Evolutionary conservation across 2,113 vertebrate genomes (phyloP).

Genomic region (Mobula birostris): DNA sequence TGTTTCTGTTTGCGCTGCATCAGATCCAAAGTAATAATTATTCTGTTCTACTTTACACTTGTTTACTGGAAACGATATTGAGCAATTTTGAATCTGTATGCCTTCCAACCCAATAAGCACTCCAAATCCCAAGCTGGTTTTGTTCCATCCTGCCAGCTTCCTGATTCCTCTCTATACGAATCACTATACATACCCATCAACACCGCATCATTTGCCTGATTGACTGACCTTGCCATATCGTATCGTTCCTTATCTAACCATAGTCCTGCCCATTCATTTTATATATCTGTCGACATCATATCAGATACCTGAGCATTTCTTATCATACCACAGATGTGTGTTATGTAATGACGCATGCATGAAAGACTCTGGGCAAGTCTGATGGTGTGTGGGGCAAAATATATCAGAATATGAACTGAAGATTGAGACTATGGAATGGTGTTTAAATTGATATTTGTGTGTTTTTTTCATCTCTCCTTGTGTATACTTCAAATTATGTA

Average conservation of each 20-base stretch:
- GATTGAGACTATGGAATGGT: too few relatives aligned
- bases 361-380: too few relatives aligned
- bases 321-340: neutral
- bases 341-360: too few relatives aligned
- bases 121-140: neutral
- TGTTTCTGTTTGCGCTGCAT: too few relatives aligned
- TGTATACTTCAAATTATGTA: neutral
- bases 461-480: neutral
- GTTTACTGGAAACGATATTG: too few relatives aligned
- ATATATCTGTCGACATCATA: neutral
- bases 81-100: too few relatives aligned
- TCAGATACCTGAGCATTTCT: neutral
- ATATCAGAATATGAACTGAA: too few relatives aligned
- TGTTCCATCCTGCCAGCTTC: too few relatives aligned
- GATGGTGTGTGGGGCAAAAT: too few relatives aligned
- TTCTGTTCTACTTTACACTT: too few relatives aligned
- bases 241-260: neutral
- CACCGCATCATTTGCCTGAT: neutral
- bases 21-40: too few relatives aligned
- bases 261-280: neutral
- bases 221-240: neutral
- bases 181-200: neutral
- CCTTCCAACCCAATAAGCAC: neutral
- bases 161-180: neutral
- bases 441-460: neutral